Conservation (phyloP, 2,888 invertebrate genomes). For the Eugnorisma glareosa region DNA sequence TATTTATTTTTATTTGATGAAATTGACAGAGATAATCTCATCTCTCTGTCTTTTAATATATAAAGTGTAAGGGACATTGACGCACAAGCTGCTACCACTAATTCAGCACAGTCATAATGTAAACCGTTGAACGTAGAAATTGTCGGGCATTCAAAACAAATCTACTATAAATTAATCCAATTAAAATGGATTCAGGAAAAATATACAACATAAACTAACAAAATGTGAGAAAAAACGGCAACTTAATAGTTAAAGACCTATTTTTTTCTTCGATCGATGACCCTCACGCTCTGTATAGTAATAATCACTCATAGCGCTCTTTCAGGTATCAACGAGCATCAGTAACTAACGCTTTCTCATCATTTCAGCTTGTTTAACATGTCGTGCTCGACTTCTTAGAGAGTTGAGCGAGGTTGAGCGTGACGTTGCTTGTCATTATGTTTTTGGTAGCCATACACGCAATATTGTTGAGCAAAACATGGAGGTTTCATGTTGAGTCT, state of each 20-base stretch:
- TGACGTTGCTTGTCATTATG: background rate
- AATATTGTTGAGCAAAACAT: constrained; percentile 18
- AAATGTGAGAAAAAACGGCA: background rate
- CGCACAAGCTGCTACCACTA: background rate
- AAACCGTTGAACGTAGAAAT: background rate
- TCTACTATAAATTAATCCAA: background rate
- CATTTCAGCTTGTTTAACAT: constrained; percentile 60
- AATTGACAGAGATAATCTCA: background rate
- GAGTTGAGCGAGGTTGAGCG: constrained; percentile 33
- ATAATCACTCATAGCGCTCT: constrained; percentile 44
- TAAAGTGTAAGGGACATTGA: background rate
- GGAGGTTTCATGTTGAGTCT: background rate
- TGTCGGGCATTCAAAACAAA: background rate
- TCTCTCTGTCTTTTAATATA: background rate
- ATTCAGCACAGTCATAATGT: background rate
- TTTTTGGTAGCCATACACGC: background rate
- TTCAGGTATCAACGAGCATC: constrained; percentile 47
- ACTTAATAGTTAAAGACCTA: no score
- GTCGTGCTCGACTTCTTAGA: constrained; percentile 32
- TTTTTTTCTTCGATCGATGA: background rate
- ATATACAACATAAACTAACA: no score
- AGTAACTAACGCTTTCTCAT: constrained; percentile 61
- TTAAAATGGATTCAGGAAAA: no score
- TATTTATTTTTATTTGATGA: constrained; percentile 21
- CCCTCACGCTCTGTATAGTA: background rate